These are phyloP conservation scores for Shargacucullia verbasci DNA, from an alignment of 2,888 invertebrate genomes.

Conservation along the genomic window DNA sequence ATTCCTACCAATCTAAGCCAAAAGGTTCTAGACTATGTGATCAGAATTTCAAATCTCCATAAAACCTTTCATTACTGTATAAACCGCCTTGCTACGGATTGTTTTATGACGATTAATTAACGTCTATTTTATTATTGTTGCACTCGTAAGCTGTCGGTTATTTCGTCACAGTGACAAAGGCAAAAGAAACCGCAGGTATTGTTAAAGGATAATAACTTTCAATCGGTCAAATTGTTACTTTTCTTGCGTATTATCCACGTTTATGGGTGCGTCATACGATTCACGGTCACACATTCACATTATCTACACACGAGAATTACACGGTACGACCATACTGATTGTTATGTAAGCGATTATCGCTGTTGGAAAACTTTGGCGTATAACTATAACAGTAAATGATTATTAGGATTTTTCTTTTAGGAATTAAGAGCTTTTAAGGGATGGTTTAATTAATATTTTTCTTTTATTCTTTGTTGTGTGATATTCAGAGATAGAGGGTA, in stretches of 20 bases:
- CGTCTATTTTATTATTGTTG: constrained; percentile 15
- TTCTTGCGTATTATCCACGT: constrained; percentile 40
- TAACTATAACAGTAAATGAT: constrained; percentile 19
- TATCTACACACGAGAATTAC: constrained; percentile 45
- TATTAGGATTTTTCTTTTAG: constrained; percentile 12
- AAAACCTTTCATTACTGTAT: constrained; percentile 30
- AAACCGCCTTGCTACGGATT: constrained; percentile 27
- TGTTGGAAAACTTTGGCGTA: constrained; percentile 29
- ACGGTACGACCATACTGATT: constrained; percentile 28
- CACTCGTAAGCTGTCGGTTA: not conserved
- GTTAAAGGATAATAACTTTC: constrained; percentile 16
- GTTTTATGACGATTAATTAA: constrained; percentile 33
- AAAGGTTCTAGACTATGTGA: constrained; percentile 17
- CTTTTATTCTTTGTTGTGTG: too few species aligned
- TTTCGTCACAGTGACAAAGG: constrained; percentile 22
- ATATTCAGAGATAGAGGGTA: too few species aligned
- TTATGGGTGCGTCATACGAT: constrained; percentile 50
- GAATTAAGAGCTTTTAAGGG: not conserved
- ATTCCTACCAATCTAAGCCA: too few species aligned
- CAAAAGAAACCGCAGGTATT: constrained; percentile 15
- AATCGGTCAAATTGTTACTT: constrained; percentile 29
- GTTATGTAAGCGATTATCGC: constrained; percentile 45
- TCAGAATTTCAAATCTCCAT: not conserved
- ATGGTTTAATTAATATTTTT: too few species aligned
- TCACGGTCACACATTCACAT: constrained; percentile 52